Base-by-base conservation (phyloP, 2,113 vertebrate genomes). In the Sialia sialis region DNA sequence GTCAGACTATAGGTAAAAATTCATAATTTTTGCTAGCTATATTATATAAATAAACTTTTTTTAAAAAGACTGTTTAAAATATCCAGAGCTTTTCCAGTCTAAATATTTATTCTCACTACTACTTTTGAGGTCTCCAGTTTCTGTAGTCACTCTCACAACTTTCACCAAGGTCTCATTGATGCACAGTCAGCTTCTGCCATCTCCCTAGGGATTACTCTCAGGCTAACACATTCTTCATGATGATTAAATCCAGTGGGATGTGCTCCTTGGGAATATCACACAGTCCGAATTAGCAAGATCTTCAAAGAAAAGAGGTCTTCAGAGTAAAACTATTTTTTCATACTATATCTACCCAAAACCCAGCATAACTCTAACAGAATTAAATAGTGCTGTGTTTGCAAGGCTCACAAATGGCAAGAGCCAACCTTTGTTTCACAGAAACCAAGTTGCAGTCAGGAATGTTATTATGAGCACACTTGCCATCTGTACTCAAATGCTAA, bases 401-500 rank as follows among this genome's bases (percentile, higher is more conserved):
- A 9, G 30, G 56, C n/a, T 81, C 43, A 22, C 56, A 84, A 89
- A 94, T 9, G 9, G 25, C 21, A 76, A 44, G 54, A 79, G 84
- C 62, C 83, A 84, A 67, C 22, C 75, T 75, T 36, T 81, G 68
- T 74, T 73, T 63, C 68, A 41, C 30, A 93, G 64, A 90, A 63
- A 74, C 68, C 55, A 59, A 86, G 83, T 43, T 81, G 68, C 67
- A 92, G 72, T 63, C 46, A 77, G 62, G 41, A 91, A 83, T 12
- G 7, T 54, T 76, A 84, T 93, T 82, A 83, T 7, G 16, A 95
- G 85, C 88, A 92, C 92, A 96, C 88, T 95, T 88, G 90, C 96
- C 96, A 95, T 96, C 94, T 96, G 95, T 70, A 96, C 55, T 94
- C 82, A n/a, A 60, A 90, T 8, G 0, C n/a, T 92, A 88, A 94